Conservation (phyloP, 2,888 invertebrate genomes). For the Philaethria dido region DNA sequence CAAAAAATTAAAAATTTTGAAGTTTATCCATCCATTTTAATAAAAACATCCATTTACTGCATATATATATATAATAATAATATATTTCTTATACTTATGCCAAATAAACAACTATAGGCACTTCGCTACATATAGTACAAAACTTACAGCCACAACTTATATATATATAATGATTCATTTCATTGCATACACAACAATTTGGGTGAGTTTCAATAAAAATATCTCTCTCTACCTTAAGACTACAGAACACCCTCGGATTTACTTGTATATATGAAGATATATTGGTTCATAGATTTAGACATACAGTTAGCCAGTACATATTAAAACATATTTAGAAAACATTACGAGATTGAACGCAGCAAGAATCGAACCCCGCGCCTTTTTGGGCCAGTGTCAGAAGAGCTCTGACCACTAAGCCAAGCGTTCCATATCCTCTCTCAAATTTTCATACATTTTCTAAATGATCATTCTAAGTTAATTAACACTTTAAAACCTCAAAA, state of each 20-base stretch:
- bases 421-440: no score
- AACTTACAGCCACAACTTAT: slow-evolving; percentile 33
- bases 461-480: no score
- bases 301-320: no score
- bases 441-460: no score
- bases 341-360: no score
- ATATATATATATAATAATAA: not conserved
- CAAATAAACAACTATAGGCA: slow-evolving; percentile 26
- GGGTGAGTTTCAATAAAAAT: slow-evolving; percentile 42
- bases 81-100: slow-evolving; percentile 6
- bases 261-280: slow-evolving; percentile 13
- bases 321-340: no score
- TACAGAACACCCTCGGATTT: slow-evolving; percentile 44
- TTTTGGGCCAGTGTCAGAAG: no score
- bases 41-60: not conserved
- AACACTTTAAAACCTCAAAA: no score
- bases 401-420: no score
- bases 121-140: slow-evolving; percentile 39
- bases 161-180: slow-evolving; percentile 41
- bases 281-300: slow-evolving; percentile 7
- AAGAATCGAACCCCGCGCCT: no score
- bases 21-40: not conserved
- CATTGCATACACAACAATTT: slow-evolving; percentile 34
- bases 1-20: not conserved
- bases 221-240: slow-evolving; percentile 42